Evolutionary conservation across 2,113 vertebrate species (phyloP).

Genomic region (Aegotheles bennettii): DNA sequence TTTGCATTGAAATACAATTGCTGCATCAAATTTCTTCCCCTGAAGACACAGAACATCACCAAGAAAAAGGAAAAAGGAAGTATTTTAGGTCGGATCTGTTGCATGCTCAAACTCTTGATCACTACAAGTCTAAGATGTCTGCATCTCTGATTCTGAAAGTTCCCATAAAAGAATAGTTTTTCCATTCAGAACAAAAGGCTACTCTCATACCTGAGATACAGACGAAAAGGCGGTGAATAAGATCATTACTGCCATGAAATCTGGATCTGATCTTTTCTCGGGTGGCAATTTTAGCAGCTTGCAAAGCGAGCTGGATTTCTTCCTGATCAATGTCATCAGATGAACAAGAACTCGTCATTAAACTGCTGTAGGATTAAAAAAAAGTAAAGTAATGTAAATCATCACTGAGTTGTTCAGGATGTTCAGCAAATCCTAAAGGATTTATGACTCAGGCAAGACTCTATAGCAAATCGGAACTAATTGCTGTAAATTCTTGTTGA

Average conservation of each 20-base stretch:
- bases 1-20: not conserved
- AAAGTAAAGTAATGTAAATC: not conserved
- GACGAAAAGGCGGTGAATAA: constrained; percentile 96
- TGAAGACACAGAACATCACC: not conserved
- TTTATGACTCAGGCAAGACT: constrained; percentile 18
- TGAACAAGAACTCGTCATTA: constrained; percentile 78
- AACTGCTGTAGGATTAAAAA: constrained; percentile 59
- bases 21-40: not conserved
- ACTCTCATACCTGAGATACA: constrained; percentile 89
- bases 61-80: not conserved
- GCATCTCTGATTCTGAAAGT: not conserved
- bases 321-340: constrained; percentile 80
- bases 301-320: constrained; percentile 78
- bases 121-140: not conserved
- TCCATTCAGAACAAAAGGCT: not conserved
- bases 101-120: not conserved
- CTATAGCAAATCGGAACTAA: not conserved
- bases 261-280: constrained; percentile 92
- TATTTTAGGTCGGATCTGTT: not conserved
- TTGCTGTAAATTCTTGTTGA: constrained; percentile 4
- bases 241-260: constrained; percentile 94
- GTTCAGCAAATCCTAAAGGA: constrained; percentile 3
- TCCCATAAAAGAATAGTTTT: not conserved
- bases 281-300: constrained; percentile 78
- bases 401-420: not conserved